Evolutionary conservation across 1,140 invertebrate species (phyloP).

Genomic region (Pectinophora gossypiella): DNA sequence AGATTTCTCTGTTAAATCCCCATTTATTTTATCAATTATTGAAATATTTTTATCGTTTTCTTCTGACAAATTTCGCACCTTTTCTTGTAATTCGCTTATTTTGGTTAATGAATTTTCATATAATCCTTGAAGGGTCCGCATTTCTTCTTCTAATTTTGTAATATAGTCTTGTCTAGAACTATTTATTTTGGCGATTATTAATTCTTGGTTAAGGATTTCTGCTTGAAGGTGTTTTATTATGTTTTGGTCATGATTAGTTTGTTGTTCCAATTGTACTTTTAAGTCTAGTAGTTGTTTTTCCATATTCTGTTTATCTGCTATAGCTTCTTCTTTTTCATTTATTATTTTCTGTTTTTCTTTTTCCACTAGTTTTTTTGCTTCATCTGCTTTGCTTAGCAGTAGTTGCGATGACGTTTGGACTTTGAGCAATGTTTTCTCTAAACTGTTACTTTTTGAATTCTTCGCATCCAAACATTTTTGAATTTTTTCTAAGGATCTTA

Average conservation of each 20-base stretch:
- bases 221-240: slow-evolving; percentile 50
- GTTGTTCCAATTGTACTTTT: slow-evolving; percentile 37
- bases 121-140: slow-evolving; percentile 34
- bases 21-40: slow-evolving; percentile 26
- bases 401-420: slow-evolving; percentile 56
- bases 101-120: slow-evolving; percentile 36
- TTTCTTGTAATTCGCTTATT: slow-evolving; percentile 36
- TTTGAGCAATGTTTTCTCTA: slow-evolving; percentile 50
- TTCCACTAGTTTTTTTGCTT: slow-evolving; percentile 55
- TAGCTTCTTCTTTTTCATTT: slow-evolving; percentile 50
- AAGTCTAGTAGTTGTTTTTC: slow-evolving; percentile 39
- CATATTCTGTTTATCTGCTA: slow-evolving; percentile 34
- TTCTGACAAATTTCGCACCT: slow-evolving; percentile 17
- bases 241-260: slow-evolving; percentile 35
- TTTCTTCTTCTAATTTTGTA: slow-evolving; percentile 43
- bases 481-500: slow-evolving; percentile 41
- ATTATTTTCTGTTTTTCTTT: slow-evolving; percentile 58
- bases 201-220: slow-evolving; percentile 51
- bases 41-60: slow-evolving; percentile 21
- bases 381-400: slow-evolving; percentile 53
- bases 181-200: slow-evolving; percentile 50
- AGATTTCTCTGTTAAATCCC: slow-evolving; percentile 29
- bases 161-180: slow-evolving; percentile 39
- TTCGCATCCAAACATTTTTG: slow-evolving; percentile 33
- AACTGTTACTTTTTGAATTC: slow-evolving; percentile 30